phyloP scores from a whole-genome alignment of 2,888 invertebrate species.

The Halictus quadricinctus region DNA sequence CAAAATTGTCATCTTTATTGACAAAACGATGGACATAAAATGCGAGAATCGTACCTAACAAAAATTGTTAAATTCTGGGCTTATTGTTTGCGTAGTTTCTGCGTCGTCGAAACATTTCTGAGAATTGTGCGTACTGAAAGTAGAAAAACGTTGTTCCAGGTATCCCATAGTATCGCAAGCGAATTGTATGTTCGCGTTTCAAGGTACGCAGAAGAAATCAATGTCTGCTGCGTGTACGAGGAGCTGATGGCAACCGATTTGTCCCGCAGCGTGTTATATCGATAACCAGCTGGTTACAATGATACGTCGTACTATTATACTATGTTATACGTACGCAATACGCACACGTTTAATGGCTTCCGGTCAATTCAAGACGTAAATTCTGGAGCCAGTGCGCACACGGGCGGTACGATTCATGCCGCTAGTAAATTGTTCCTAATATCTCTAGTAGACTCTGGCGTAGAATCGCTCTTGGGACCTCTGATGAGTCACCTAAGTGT shows the following conservation, averaged over 20 bases:
- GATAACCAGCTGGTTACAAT: conserved; percentile 39
- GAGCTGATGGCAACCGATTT: conserved; percentile 42
- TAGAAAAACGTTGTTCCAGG: neutral
- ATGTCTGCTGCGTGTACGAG: neutral
- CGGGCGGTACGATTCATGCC: neutral
- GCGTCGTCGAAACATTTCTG: neutral
- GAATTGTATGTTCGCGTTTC: neutral
- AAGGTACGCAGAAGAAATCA: neutral
- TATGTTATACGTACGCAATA: conserved; percentile 1
- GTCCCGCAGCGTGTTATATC: conserved; percentile 42
- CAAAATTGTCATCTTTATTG: too few species aligned
- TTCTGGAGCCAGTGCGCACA: conserved; percentile 20
- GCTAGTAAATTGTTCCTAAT: neutral
- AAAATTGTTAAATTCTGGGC: neutral
- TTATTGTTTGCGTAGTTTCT: neutral
- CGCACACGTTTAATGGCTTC: conserved; percentile 30
- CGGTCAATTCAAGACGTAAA: conserved; percentile 53
- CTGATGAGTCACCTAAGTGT: neutral
- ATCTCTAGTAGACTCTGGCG: neutral
- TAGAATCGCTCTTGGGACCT: neutral
- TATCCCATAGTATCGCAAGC: neutral
- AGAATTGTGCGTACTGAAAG: neutral
- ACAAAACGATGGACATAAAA: too few species aligned
- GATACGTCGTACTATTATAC: neutral
- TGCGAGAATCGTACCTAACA: neutral